Conservation (phyloP, 53 echinoderm and acorn worm genomes). For the Arbacia lixula region DNA sequence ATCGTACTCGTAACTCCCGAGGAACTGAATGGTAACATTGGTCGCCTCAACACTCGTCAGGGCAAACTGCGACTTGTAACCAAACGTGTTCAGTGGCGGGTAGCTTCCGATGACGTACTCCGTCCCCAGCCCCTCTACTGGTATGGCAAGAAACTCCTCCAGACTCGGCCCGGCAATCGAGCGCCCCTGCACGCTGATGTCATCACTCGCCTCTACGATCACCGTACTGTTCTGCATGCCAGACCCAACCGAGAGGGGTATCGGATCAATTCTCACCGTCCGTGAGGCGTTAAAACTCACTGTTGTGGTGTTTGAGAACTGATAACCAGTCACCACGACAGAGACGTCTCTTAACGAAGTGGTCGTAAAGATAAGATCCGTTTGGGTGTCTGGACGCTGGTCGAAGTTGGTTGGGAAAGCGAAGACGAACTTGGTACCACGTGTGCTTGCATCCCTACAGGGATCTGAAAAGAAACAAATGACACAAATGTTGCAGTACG, state of each 20-base stretch:
- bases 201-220: slow-evolving; percentile 53
- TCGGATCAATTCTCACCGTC: not conserved
- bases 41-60: slow-evolving; percentile 66
- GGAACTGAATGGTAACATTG: slow-evolving; percentile 50
- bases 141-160: slow-evolving; percentile 78
- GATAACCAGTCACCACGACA: slow-evolving; percentile 63
- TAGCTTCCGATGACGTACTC: slow-evolving; percentile 90
- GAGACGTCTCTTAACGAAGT: slow-evolving; percentile 14
- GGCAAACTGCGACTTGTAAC: slow-evolving; percentile 72
- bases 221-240: slow-evolving; percentile 77
- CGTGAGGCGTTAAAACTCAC: not conserved
- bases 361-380: slow-evolving; percentile 27
- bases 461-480: too few species aligned
- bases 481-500: too few species aligned
- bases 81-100: slow-evolving; percentile 64
- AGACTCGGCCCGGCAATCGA: slow-evolving; percentile 73
- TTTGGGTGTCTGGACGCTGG: slow-evolving; percentile 28
- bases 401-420: slow-evolving; percentile 38
- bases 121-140: slow-evolving; percentile 63
- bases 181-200: slow-evolving; percentile 74
- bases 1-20: slow-evolving; percentile 47
- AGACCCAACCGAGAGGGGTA: slow-evolving; percentile 58
- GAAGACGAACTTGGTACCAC: slow-evolving; percentile 42
- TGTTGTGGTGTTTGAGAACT: slow-evolving; percentile 8
- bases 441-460: not conserved